phyloP scores from a whole-genome alignment of 2,113 vertebrate genomes.

The Xenus cinereus region DNA sequence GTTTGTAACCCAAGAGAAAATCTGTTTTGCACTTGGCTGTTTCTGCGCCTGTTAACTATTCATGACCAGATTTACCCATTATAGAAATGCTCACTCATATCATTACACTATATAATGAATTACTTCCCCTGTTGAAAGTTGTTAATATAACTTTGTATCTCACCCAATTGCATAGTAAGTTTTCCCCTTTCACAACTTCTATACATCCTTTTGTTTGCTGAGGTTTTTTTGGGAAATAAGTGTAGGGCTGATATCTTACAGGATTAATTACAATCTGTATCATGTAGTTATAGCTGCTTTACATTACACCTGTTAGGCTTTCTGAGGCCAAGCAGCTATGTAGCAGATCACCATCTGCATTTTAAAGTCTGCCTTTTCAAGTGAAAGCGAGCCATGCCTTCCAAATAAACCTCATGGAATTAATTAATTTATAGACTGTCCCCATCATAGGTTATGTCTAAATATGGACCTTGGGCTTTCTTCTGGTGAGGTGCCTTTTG shows the following conservation, averaged over 20 bases:
- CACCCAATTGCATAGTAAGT: not conserved
- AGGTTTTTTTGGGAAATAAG: not conserved
- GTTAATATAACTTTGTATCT: not conserved
- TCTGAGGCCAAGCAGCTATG: not conserved
- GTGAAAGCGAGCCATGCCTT: not conserved
- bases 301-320: not conserved
- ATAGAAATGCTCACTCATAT: not conserved
- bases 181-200: not conserved
- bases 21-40: not conserved
- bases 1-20: not conserved
- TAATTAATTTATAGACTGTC: not conserved
- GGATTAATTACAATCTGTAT: not conserved
- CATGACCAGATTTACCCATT: not conserved
- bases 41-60: not conserved
- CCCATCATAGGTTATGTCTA: not conserved
- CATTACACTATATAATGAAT: not conserved
- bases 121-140: not conserved
- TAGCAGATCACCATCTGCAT: not conserved
- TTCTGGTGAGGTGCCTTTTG: fast-evolving
- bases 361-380: not conserved
- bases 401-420: not conserved
- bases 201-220: not conserved
- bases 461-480: not conserved
- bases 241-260: not conserved
- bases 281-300: not conserved